Evolutionary conservation across 2,888 invertebrate genomes (phyloP).

Genomic region (Eugnorisma glareosa): DNA sequence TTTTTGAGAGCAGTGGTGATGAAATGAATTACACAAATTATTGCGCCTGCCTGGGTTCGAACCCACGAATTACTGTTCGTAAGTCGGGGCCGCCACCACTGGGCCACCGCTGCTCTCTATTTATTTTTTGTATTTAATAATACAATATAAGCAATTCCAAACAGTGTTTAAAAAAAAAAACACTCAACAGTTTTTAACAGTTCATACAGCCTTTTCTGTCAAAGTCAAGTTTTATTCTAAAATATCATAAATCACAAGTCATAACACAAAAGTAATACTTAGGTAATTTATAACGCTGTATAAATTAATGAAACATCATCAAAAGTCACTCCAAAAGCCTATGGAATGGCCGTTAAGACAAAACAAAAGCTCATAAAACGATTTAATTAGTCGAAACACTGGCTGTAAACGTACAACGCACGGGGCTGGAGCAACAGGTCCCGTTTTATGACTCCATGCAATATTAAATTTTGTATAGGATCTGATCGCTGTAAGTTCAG

Average conservation of each 20-base stretch:
- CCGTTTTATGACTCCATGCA: constrained; percentile 60
- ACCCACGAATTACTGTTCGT: too few species aligned
- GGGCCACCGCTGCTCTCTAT: too few species aligned
- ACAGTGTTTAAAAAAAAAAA: not conserved
- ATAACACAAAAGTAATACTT: constrained; percentile 32
- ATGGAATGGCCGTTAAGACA: constrained; percentile 63
- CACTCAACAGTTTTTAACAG: constrained; percentile 14
- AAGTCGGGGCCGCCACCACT: too few species aligned
- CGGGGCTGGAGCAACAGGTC: constrained; percentile 69
- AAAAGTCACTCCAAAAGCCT: constrained; percentile 61
- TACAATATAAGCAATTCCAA: too few species aligned
- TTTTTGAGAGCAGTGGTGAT: too few species aligned
- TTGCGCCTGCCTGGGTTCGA: too few species aligned
- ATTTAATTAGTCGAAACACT: constrained; percentile 76
- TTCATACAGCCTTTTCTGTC: constrained; percentile 15
- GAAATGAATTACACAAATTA: too few species aligned
- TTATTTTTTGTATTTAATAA: too few species aligned
- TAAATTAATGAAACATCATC: constrained; percentile 62
- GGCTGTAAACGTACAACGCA: constrained; percentile 67
- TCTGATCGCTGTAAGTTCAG: constrained; percentile 51
- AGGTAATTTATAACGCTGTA: constrained; percentile 28
- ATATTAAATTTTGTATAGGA: constrained; percentile 65
- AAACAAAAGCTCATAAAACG: constrained; percentile 76
- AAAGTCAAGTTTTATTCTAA: constrained; percentile 13
- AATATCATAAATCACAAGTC: constrained; percentile 50